Evolutionary conservation across 2,797 vertebrate genomes (phyloP).

Genomic region (Phalanger gymnotis): DNA sequence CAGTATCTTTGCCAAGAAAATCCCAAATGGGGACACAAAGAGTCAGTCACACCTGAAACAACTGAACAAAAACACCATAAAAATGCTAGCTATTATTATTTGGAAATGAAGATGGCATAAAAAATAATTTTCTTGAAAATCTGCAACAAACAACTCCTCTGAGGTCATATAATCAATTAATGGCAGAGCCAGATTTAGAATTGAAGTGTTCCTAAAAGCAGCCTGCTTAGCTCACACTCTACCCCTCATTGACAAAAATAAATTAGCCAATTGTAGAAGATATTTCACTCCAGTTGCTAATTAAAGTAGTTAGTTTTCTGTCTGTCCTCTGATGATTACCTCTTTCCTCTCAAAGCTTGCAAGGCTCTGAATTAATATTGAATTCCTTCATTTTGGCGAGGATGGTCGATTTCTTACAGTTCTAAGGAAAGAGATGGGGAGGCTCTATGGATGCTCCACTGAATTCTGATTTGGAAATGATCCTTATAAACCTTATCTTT

Average conservation of each 20-base stretch:
- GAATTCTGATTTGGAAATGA: conserved; percentile 21
- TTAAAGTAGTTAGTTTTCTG: neutral
- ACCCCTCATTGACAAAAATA: neutral
- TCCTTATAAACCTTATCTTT: conserved; percentile 64
- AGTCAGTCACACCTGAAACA: neutral
- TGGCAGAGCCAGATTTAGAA: neutral
- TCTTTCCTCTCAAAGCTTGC: neutral
- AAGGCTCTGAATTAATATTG: neutral
- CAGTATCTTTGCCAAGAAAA: neutral
- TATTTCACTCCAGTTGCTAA: neutral
- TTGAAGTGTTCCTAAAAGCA: neutral
- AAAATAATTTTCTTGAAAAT: neutral
- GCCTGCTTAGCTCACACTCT: neutral
- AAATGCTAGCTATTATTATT: neutral
- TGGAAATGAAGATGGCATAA: neutral
- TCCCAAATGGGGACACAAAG: neutral
- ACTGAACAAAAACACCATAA: neutral
- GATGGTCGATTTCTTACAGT: neutral
- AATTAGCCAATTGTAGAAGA: neutral
- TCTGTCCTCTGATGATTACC: neutral
- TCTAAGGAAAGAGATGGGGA: neutral
- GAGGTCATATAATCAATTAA: neutral
- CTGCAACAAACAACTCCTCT: neutral
- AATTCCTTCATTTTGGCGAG: neutral
- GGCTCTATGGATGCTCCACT: neutral